Evolutionary conservation across 2,888 invertebrate genomes (phyloP).

Genomic region (Pachycephus smyrnensis): DNA sequence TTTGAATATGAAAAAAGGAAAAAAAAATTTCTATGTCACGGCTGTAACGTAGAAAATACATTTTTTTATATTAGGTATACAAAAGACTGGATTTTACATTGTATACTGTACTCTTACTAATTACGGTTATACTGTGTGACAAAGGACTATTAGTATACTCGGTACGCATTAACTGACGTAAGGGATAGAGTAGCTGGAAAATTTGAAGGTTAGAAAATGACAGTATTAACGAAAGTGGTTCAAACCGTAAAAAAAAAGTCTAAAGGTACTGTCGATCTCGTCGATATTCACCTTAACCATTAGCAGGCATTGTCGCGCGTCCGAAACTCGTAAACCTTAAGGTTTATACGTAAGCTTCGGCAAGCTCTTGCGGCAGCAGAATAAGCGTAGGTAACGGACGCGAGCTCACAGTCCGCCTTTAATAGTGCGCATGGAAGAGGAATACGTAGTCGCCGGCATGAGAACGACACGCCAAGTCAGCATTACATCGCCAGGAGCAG

Average conservation of each 20-base stretch:
- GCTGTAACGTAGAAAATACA: too few relatives aligned
- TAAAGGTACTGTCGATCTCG: not conserved
- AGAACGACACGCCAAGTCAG: not conserved
- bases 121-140: too few relatives aligned
- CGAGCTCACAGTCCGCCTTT: not conserved
- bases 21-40: not conserved
- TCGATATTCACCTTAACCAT: not conserved
- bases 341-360: not conserved
- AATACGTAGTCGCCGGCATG: not conserved
- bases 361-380: not conserved
- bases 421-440: not conserved
- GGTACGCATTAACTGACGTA: too few relatives aligned
- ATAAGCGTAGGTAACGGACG: not conserved
- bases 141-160: too few relatives aligned
- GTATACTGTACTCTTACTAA: too few relatives aligned
- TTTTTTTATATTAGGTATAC: too few relatives aligned
- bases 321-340: not conserved
- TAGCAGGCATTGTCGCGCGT: conserved; percentile 1
- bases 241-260: not conserved
- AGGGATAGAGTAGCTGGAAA: too few relatives aligned
- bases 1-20: not conserved
- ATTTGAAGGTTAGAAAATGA: too few relatives aligned
- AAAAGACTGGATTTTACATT: too few relatives aligned
- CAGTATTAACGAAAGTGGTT: too few relatives aligned
- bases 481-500: not conserved